Evolutionary conservation across 2,888 invertebrate species (phyloP), one percentile per base, ranked within the genome.

Genomic region (Mycalesis mineus): DNA sequence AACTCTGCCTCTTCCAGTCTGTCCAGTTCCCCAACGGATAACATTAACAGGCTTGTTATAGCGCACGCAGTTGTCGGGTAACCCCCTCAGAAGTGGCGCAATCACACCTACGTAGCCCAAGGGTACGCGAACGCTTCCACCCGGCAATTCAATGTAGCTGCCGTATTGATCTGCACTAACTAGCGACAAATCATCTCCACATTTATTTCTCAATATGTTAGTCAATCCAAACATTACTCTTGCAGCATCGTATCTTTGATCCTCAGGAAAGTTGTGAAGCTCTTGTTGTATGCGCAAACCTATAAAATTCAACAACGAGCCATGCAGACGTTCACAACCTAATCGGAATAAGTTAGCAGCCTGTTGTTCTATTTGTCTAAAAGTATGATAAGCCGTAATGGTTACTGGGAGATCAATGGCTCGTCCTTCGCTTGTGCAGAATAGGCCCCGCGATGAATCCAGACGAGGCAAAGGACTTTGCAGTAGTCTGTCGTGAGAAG

Each of bases 91-190:
- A 41, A 94, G 75, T 0, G 94, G 94, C 0, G 93, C 92, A 66
- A 94, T 77, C 1, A 94, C 91, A 0, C 94, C 94, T 1, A 93
- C 92, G 70, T 91, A 93, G 44, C 94, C 94, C 39, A 93, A 75
- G 0, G 94, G 94, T 14, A 94, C 90, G 40, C 91, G 82, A 2
- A 93, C 91, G 66, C 89, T 90, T 29, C 92, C 92, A 7, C 94
- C 94, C 0, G 94, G 94, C 39, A 94, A 90, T 68, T 91, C 90
- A 64, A 94, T 91, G 61, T 90, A 92, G 70, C 93, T 93, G 13
- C 94, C 94, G 60, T 93, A 94, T 67, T 94, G 93, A 75, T 94
- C 93, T 0, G 95, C 94, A 65, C 94, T 94, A 9, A 95, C 92
- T 53, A 93, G 82, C 17, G 92, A 92, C 39, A 95, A 78, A 69